Evolutionary conservation across 2,888 invertebrate species (phyloP), one percentile per base, ranked within the genome.

Genomic region (Eristalis tenax): DNA sequence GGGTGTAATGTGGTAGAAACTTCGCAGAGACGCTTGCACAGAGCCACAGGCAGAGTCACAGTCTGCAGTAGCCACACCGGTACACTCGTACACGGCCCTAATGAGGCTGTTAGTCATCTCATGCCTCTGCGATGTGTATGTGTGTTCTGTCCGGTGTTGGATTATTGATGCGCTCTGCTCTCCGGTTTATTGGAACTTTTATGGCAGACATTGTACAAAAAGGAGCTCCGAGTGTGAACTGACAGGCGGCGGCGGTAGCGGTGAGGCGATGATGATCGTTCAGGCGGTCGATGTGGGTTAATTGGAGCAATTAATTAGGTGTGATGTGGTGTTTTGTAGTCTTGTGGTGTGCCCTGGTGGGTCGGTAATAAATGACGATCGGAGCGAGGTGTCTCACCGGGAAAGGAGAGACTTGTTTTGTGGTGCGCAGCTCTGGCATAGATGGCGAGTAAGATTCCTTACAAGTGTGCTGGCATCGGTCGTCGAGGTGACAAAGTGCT

Each of bases 261-360:
- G 8, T 18, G 18, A 32, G 32, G 18, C 50, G 50, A 50, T 50
- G 71, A 70, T 65, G 80, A 82, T 50, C 66, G 70, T 71, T 76
- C 82, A 65, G 59, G 70, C 32, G 76, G 64, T 57, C 57, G 82
- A 76, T 74, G 80, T 74, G 74, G 82, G 70, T 76, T 82, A 82
- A 82, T 82, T 82, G 76, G 70, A 59, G 23, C 76, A 76, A 82
- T 82, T 82, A 82, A 76, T 82, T 76, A 70, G 76, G 82, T 76
- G 82, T 82, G 82, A 76, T 82, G 76, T 50, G 70, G 65, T 66
- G 70, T 76, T 82, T 76, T 71, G 76, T 82, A 75, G 11, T 15
- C 65, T 32, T 76, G 82, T 40, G 70, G 70, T 65, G 64, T 26
- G 18, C 65, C 15, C 28, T 32, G 28, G 70, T 59, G 65, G 35